Percentiles rank a stretch among this genome's conserved stretches.
phyloP scores from a whole-genome alignment of 2,113 vertebrate genomes.

The Trogon surrucura region DNA sequence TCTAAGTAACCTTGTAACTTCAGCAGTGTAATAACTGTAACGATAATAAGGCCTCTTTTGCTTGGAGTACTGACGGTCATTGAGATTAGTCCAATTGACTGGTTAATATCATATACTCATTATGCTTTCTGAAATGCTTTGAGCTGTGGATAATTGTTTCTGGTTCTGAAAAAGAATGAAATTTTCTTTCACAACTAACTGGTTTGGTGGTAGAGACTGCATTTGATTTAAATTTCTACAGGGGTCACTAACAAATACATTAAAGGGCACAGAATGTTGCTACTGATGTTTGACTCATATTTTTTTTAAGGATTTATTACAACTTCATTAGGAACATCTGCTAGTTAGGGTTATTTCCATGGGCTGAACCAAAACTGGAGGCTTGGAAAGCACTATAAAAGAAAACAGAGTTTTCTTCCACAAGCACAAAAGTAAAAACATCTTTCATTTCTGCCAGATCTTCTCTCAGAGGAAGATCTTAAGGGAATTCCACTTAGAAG shows the following conservation, averaged over 20 bases:
- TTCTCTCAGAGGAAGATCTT: not conserved
- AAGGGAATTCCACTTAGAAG: not conserved
- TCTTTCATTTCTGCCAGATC: not conserved
- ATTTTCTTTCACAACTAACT: slow-evolving; percentile 3
- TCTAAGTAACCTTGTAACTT: slow-evolving; percentile 46
- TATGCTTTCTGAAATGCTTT: slow-evolving; percentile 20
- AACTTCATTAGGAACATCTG: not conserved
- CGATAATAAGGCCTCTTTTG: slow-evolving; percentile 5
- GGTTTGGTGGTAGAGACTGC: not conserved
- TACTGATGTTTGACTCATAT: not conserved
- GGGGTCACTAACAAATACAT: not conserved
- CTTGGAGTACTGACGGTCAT: not conserved
- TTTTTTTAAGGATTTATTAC: not conserved
- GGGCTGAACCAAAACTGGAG: not conserved
- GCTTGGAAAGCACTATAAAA: not conserved
- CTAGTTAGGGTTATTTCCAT: not conserved
- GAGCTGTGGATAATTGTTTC: not conserved
- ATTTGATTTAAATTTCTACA: not conserved
- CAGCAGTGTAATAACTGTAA: not conserved
- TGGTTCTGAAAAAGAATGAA: not conserved
- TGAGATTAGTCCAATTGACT: slow-evolving; percentile 32
- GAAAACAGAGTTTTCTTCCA: not conserved
- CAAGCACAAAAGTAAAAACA: not conserved
- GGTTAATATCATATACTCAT: slow-evolving; percentile 31
- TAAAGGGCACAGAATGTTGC: not conserved